These are phyloP conservation scores for Malurus alboscapulatus DNA, from an alignment of 2,113 vertebrate species.

Conservation along the genomic window DNA sequence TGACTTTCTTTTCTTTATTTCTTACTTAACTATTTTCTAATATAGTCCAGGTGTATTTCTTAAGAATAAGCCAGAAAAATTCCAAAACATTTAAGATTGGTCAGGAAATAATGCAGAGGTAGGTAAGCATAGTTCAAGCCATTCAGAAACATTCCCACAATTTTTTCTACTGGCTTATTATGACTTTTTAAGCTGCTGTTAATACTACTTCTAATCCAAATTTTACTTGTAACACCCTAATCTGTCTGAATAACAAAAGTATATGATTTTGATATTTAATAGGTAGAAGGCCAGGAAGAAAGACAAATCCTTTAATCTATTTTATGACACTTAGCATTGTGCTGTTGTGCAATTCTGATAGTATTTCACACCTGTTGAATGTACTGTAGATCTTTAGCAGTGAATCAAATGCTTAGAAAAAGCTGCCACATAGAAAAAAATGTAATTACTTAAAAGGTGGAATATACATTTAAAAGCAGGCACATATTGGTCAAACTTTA, in stretches of 20 bases:
- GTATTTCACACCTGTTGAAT: background rate
- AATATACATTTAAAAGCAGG: background rate
- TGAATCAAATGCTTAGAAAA: background rate
- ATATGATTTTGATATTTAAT: background rate
- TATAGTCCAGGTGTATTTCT: background rate
- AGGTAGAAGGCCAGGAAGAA: background rate
- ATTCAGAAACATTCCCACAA: background rate
- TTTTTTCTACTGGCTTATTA: background rate
- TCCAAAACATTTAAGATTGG: background rate
- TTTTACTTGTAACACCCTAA: background rate
- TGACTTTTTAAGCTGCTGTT: background rate
- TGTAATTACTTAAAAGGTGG: background rate
- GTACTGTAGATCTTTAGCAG: background rate
- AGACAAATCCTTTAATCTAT: fast-evolving
- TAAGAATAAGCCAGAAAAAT: background rate
- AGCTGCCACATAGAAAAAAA: background rate
- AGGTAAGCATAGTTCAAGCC: background rate
- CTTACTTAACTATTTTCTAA: background rate
- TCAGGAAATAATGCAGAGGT: background rate
- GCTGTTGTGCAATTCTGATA: background rate
- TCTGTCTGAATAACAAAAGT: background rate
- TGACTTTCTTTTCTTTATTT: background rate
- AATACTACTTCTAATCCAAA: background rate
- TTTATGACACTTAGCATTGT: background rate
- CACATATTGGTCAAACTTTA: background rate